phyloP scores from a whole-genome alignment of 2,113 vertebrate species.

The Odobenus rosmarus region DNA sequence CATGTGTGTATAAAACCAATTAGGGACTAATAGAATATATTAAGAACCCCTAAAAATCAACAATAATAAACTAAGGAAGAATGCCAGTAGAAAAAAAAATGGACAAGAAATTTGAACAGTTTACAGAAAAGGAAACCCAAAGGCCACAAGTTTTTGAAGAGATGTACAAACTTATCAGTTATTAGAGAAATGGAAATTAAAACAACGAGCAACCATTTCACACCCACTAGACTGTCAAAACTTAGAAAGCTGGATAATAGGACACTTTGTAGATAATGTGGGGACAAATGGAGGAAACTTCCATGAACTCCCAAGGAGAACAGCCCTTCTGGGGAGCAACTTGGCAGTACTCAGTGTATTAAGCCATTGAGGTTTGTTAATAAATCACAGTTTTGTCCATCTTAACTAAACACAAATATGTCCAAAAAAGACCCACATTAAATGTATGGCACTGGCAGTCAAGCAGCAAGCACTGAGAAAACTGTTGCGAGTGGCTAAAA shows the following conservation, averaged over 20 bases:
- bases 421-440: not conserved
- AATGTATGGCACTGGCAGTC: not conserved
- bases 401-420: not conserved
- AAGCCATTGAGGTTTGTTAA: not conserved
- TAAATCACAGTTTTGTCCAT: not conserved
- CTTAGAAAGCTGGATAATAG: not conserved
- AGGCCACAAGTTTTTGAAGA: not conserved
- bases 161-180: not conserved
- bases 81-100: not conserved
- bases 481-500: not conserved
- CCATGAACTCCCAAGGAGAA: not conserved
- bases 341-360: not conserved
- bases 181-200: not conserved
- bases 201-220: not conserved
- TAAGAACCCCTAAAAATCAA: not conserved
- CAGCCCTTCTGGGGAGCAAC: not conserved
- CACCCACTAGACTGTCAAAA: not conserved
- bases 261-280: not conserved
- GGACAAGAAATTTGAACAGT: not conserved
- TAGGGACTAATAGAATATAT: not conserved
- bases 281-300: not conserved
- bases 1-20: not conserved
- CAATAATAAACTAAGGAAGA: not conserved
- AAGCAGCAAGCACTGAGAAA: not conserved
- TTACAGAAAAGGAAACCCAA: not conserved